Percentiles rank a stretch among this genome's conserved stretches.
Evolutionary conservation across 1,140 invertebrate genomes (phyloP).

Genomic region (Dreissena rostriformis): DNA sequence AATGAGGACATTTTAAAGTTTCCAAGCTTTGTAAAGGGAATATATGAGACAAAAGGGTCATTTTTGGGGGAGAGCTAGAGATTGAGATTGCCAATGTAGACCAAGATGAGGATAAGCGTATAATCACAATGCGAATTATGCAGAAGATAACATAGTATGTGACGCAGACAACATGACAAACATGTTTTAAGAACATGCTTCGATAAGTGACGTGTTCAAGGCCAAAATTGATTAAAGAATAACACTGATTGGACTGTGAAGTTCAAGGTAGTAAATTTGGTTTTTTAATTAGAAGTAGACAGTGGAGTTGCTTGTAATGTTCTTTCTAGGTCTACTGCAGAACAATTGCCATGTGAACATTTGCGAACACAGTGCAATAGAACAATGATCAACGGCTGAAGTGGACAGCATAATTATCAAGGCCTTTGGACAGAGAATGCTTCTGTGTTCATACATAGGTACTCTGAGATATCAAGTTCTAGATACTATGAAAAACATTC

Average conservation of each 20-base stretch:
- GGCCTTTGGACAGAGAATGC: slow-evolving; percentile 1
- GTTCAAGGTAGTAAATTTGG: not conserved
- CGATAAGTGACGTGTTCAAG: slow-evolving; percentile 25
- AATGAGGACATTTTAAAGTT: slow-evolving; percentile 24
- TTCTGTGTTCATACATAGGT: slow-evolving; percentile 47
- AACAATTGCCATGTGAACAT: not conserved
- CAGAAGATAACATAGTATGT: slow-evolving; percentile 28
- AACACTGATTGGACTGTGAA: slow-evolving; percentile 27
- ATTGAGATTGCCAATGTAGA: not conserved
- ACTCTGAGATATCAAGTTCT: slow-evolving; percentile 19
- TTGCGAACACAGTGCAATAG: slow-evolving; percentile 6
- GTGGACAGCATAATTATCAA: not conserved
- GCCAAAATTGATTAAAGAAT: not conserved
- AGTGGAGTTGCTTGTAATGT: slow-evolving; percentile 49
- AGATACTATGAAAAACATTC: slow-evolving; percentile 13
- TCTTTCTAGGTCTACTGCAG: slow-evolving; percentile 14
- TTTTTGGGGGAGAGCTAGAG: slow-evolving; percentile 53
- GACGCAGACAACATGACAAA: not conserved
- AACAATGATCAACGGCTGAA: slow-evolving; percentile 29
- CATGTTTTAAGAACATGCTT: too few species aligned
- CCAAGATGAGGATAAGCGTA: not conserved
- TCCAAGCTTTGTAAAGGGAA: too few species aligned
- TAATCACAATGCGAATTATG: not conserved
- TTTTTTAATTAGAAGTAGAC: slow-evolving; percentile 41
- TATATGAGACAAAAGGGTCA: too few species aligned